These are phyloP conservation scores for Saiga tatarica DNA, from an alignment of 2,113 vertebrate species.

Conservation along the genomic window DNA sequence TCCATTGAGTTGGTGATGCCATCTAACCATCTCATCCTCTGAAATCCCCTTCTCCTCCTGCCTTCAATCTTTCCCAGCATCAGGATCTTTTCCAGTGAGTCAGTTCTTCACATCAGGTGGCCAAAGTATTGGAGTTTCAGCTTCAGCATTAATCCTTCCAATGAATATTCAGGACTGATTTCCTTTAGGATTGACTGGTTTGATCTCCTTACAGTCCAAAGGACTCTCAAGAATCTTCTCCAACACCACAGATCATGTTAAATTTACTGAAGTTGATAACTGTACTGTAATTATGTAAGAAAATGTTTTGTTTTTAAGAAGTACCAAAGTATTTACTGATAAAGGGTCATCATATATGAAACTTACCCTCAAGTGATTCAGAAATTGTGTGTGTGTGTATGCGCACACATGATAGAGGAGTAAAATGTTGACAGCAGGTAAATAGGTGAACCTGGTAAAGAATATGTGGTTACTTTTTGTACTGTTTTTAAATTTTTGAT, in stretches of 20 bases:
- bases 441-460: not conserved
- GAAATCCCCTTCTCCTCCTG: not conserved
- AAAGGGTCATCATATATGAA: not conserved
- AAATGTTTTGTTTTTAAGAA: conserved; percentile 11
- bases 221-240: not conserved
- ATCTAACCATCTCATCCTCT: not conserved
- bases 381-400: not conserved
- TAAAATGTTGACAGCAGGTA: not conserved
- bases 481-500: not conserved
- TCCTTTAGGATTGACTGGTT: not conserved
- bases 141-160: not conserved
- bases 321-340: not conserved
- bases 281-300: conserved; percentile 1
- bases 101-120: not conserved
- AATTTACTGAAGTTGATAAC: conserved; percentile 4
- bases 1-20: not conserved
- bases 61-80: not conserved
- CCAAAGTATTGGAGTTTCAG: not conserved
- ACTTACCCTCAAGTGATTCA: not conserved
- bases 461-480: not conserved
- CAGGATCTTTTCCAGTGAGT: not conserved
- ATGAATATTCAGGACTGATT: not conserved
- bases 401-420: not conserved
- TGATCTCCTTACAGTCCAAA: not conserved
- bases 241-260: not conserved